Percentiles rank a stretch among this genome's conserved stretches.
These are phyloP conservation scores for Noctua comes DNA, from an alignment of 2,888 invertebrate genomes.

Conservation along the genomic window DNA sequence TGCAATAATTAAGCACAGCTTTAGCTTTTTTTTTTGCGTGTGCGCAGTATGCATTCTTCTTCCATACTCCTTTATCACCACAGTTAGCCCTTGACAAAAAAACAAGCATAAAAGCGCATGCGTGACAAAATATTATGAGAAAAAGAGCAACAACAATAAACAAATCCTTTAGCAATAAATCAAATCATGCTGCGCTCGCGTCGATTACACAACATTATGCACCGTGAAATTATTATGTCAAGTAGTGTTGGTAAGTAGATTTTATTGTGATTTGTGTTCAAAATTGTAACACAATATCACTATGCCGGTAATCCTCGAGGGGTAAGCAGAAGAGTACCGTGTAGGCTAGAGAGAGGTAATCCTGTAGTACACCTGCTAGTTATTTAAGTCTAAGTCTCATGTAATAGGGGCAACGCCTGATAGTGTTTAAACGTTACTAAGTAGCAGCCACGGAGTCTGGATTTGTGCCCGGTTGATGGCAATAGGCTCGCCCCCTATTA, in stretches of 20 bases:
- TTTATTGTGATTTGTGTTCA: background rate
- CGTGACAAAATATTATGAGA: background rate
- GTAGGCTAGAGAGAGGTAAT: background rate
- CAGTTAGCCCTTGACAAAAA: background rate
- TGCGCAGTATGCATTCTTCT: background rate
- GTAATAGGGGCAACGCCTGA: background rate
- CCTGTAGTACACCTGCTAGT: background rate
- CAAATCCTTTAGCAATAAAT: slow-evolving; percentile 44
- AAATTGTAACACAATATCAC: background rate
- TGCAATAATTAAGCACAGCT: too few species aligned
- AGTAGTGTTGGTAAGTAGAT: slow-evolving; percentile 6
- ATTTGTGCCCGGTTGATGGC: too few species aligned
- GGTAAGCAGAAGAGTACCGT: background rate
- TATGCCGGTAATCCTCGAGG: background rate
- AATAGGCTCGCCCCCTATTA: background rate
- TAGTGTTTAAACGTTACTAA: background rate
- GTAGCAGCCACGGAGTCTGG: background rate
- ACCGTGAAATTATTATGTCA: slow-evolving; percentile 38
- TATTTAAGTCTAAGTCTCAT: background rate
- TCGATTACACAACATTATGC: slow-evolving; percentile 46
- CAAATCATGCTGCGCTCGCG: slow-evolving; percentile 43
- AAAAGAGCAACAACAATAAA: slow-evolving; percentile 7
- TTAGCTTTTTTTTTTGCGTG: background rate
- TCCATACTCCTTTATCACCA: background rate
- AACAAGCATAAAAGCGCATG: background rate